Conservation (phyloP, 2,113 vertebrate species). For the Collichthys lucidus region DNA sequence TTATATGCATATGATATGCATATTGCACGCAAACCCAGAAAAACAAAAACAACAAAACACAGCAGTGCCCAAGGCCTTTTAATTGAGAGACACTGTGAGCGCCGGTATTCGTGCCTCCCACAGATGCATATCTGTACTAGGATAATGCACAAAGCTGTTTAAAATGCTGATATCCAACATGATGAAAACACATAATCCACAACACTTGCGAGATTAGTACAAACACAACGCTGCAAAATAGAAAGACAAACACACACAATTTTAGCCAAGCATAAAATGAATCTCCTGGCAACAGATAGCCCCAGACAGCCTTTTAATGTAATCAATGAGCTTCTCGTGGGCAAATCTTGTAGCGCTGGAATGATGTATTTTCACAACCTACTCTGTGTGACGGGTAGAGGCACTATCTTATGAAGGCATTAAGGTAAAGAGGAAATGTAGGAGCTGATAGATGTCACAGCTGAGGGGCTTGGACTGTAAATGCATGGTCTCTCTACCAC, state of each 20-base stretch:
- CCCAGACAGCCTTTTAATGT: slow-evolving; percentile 59
- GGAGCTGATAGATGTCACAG: slow-evolving; percentile 54
- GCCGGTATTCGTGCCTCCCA: slow-evolving; percentile 26
- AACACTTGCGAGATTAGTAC: slow-evolving; percentile 36
- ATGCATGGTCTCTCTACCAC: background rate
- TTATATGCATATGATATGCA: background rate
- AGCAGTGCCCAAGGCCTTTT: slow-evolving; percentile 18
- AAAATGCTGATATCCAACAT: slow-evolving; percentile 37
- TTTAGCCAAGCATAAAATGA: slow-evolving; percentile 42
- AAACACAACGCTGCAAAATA: slow-evolving; percentile 43
- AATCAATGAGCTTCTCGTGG: slow-evolving; percentile 52
- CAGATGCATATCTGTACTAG: slow-evolving; percentile 55
- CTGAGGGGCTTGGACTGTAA: slow-evolving; percentile 9
- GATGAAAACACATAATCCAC: slow-evolving; percentile 48
- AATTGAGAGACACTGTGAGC: slow-evolving; percentile 37
- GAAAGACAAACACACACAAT: slow-evolving; percentile 34
- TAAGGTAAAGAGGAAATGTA: slow-evolving; percentile 59
- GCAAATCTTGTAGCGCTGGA: slow-evolving; percentile 19
- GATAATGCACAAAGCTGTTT: slow-evolving; percentile 48
- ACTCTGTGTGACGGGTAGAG: slow-evolving; percentile 23
- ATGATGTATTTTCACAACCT: slow-evolving; percentile 57
- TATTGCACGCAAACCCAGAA: slow-evolving; percentile 12
- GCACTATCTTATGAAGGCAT: slow-evolving; percentile 46
- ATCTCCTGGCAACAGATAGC: slow-evolving; percentile 23
- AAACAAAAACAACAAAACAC: background rate